Conservation (phyloP, 2,797 vertebrate species). For the Merluccius polli region DNA sequence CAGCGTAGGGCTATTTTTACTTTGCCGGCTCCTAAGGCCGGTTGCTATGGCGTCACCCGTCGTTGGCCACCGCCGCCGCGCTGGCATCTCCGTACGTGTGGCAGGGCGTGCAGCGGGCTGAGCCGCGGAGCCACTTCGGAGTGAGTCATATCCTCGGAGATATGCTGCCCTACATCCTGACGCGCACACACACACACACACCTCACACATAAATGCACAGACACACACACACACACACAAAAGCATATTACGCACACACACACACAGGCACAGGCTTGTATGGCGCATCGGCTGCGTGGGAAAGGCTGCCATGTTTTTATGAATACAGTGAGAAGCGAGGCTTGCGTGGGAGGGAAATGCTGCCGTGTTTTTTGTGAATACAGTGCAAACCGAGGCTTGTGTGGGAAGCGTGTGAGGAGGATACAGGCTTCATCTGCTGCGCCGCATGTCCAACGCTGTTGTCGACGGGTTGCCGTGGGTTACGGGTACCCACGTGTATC, state of each 20-base stretch:
- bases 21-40: conserved; percentile 30
- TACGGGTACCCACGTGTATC: background rate
- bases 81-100: conserved; percentile 51
- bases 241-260: too few relatives aligned
- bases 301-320: too few relatives aligned
- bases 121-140: conserved; percentile 59
- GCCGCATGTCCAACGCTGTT: background rate
- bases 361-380: background rate
- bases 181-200: conserved; percentile 31
- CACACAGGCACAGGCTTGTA: background rate
- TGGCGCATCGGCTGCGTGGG: too few relatives aligned
- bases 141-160: conserved; percentile 75
- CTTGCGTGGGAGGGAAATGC: background rate
- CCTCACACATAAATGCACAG: background rate
- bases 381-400: background rate
- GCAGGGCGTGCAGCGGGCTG: conserved; percentile 46
- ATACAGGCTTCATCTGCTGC: background rate
- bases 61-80: conserved; percentile 60
- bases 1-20: conserved; percentile 63
- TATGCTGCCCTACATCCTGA: conserved; percentile 72
- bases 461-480: too few relatives aligned
- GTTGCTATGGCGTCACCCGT: conserved; percentile 70
- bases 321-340: too few relatives aligned
- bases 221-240: conserved; percentile 1
- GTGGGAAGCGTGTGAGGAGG: background rate